Evolutionary conservation across 1,140 invertebrate species (phyloP).

Genomic region (Conopomorpha cramerella): DNA sequence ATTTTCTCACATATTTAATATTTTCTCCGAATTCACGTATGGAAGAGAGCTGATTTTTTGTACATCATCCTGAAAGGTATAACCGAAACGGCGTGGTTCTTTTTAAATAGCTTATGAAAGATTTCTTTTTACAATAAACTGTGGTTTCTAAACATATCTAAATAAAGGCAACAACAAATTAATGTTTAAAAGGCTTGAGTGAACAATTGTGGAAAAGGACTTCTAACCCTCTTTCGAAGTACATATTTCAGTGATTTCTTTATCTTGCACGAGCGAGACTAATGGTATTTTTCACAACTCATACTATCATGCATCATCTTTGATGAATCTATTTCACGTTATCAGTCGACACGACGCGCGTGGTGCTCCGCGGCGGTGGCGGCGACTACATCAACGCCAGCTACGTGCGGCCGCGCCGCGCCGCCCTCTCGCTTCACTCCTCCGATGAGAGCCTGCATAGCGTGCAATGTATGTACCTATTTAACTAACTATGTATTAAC

Average conservation of each 20-base stretch:
- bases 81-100: too few species aligned
- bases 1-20: neutral
- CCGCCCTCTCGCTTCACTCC: conserved; percentile 30
- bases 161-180: too few species aligned
- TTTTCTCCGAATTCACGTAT: neutral
- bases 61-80: too few species aligned
- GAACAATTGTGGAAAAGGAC: too few species aligned
- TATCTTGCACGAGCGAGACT: neutral
- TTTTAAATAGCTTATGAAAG: too few species aligned
- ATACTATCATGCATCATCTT: neutral
- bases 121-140: conserved; percentile 1
- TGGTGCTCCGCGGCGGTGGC: too few species aligned
- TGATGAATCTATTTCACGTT: too few species aligned
- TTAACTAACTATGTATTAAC: too few species aligned
- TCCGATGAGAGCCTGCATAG: conserved; percentile 38
- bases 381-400: conserved; percentile 99
- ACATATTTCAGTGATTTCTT: neutral
- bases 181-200: too few species aligned
- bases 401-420: conserved; percentile 61
- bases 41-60: too few species aligned
- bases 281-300: neutral
- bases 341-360: too few species aligned
- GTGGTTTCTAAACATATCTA: conserved; percentile 1
- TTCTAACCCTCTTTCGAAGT: neutral
- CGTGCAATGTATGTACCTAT: conserved; percentile 27